These are phyloP conservation scores for Centrocercus urophasianus DNA, from an alignment of 2,113 vertebrate species.

Conservation along the genomic window DNA sequence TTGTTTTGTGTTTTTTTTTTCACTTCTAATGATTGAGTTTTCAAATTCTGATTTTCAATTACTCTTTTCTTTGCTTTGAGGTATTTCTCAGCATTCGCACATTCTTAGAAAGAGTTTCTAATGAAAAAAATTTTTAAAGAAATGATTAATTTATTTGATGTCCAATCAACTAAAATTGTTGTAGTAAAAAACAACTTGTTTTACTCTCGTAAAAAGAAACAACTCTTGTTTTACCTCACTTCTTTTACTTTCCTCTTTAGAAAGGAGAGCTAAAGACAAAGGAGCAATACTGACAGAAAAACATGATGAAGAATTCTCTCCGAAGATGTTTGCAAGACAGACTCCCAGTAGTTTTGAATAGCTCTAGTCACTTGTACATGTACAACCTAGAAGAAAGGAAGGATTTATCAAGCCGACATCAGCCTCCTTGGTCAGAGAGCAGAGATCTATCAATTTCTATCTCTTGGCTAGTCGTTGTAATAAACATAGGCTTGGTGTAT, in stretches of 20 bases:
- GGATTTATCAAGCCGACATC: slow-evolving; percentile 72
- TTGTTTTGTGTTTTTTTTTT: neutral
- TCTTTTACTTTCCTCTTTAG: neutral
- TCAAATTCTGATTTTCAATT: neutral
- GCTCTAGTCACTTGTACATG: slow-evolving; percentile 64
- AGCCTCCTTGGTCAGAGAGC: slow-evolving; percentile 49
- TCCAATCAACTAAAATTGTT: neutral
- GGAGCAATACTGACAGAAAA: slow-evolving; percentile 9
- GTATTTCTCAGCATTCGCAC: neutral
- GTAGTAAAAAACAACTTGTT: neutral
- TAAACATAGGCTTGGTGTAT: slow-evolving; percentile 83
- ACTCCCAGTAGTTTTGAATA: slow-evolving; percentile 49
- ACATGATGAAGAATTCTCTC: neutral
- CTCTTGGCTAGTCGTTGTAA: slow-evolving; percentile 84
- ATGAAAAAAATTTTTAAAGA: neutral
- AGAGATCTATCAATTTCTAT: slow-evolving; percentile 79
- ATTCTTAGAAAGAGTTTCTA: neutral
- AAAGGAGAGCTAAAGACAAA: neutral
- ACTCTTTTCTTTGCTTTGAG: neutral
- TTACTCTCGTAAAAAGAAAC: neutral
- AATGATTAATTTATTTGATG: neutral
- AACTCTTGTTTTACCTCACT: neutral
- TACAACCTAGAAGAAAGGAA: slow-evolving; percentile 55
- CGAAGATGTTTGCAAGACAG: slow-evolving; percentile 29
- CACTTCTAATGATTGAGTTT: neutral